Evolutionary conservation across 2,113 vertebrate species (phyloP), one percentile per base, ranked within the genome.

Genomic region (Coracopsis vasa): DNA sequence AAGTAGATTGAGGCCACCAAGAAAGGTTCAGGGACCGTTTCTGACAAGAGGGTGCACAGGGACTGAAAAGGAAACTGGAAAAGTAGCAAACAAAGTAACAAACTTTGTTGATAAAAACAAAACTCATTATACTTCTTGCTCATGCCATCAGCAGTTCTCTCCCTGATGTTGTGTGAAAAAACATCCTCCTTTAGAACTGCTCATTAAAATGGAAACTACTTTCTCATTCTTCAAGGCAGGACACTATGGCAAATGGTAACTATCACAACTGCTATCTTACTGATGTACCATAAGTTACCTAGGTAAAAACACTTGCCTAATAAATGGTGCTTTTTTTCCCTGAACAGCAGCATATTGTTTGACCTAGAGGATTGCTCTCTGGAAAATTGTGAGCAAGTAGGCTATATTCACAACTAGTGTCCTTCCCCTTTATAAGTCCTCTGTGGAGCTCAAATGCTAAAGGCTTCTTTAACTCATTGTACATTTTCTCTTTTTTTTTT

Each of bases 401-500:
- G 75, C 60, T 93, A 12, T 72, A 67, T 73, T 91, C 71, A 78
- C 64, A 93, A 58, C 29, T 47, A 83, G 60, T 88, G 85, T 90
- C 85, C 92, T 95, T 95, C 74, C 62, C n/a, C 16, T 78, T 95
- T 88, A 45, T 39, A 88, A 86, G 64, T 78, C 19, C 75, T 93
- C 93, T 80, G 60, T 78, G 82, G 82, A 90, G 18, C 54, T 54
- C 58, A 56, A 50, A 50, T 93, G 88, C 54, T 93, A 86, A 96
- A 50, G 85, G 18, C 60, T 92, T 88, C 90, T 83, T 93, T 70
- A 93, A 64, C 27, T 18, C 71, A 50, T 70, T 90, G 88, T 58
- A 83, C 82, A 80, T 86, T 86, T 94, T 66, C 81, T 80, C 72
- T 54, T 90, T 90, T 93, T 93, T 96, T 92, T 39, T 4, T 16